Percentiles rank a stretch among this genome's conserved stretches.
Evolutionary conservation across 2,797 vertebrate species (phyloP).

Genomic region (Eptatretus atami): DNA sequence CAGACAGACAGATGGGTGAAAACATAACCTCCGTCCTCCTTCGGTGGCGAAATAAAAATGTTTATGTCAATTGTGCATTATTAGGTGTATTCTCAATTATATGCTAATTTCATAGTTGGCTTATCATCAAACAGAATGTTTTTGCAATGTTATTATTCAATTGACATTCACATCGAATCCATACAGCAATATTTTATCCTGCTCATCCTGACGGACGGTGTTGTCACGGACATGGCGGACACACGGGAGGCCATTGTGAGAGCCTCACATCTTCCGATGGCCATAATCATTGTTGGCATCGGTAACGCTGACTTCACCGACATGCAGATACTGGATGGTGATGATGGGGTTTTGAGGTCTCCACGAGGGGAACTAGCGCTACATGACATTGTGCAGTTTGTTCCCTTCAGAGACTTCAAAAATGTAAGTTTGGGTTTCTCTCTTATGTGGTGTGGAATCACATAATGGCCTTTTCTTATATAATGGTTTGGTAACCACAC

Average conservation of each 20-base stretch:
- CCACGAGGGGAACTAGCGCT: conserved; percentile 15
- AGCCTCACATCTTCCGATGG: conserved; percentile 26
- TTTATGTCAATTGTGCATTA: too few relatives aligned
- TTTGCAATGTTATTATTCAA: too few relatives aligned
- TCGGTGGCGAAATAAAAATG: too few relatives aligned
- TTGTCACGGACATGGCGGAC: conserved; percentile 26
- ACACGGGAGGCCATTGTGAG: conserved; percentile 22
- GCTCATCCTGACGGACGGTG: conserved; percentile 14
- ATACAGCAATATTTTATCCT: conserved; percentile 25
- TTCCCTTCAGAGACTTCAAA: conserved; percentile 29
- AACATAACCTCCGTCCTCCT: too few relatives aligned
- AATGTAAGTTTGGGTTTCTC: conserved; percentile 15
- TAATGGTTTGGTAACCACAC: too few relatives aligned
- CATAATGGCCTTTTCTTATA: too few relatives aligned
- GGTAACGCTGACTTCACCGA: conserved; percentile 26
- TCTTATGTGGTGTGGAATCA: neutral
- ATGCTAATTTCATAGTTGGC: too few relatives aligned
- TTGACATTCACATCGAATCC: neutral
- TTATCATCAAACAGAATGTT: too few relatives aligned
- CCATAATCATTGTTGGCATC: conserved; percentile 28
- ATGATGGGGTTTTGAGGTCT: conserved; percentile 20
- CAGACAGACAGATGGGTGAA: too few relatives aligned
- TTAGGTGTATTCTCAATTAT: too few relatives aligned
- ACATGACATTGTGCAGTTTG: conserved; percentile 28
- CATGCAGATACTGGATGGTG: conserved; percentile 25